Evolutionary conservation across 2,888 invertebrate genomes (phyloP).

Genomic region (Ecliptopera silaceata): DNA sequence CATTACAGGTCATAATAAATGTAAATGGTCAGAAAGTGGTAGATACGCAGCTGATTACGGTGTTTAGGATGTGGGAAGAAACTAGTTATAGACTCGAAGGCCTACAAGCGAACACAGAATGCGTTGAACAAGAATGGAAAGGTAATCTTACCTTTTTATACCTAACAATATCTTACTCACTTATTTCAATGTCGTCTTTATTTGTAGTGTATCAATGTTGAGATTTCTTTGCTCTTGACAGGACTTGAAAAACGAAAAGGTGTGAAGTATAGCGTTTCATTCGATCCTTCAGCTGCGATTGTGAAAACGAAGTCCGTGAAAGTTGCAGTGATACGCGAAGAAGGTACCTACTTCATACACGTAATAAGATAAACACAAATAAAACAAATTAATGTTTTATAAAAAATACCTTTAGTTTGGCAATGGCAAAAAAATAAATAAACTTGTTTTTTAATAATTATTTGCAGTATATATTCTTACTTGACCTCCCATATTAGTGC

Average conservation of each 20-base stretch:
- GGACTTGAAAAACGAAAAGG: slow-evolving; percentile 86
- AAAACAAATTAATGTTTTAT: too few relatives aligned
- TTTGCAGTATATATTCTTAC: too few relatives aligned
- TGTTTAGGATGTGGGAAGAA: slow-evolving; percentile 96
- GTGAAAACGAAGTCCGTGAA: slow-evolving; percentile 77
- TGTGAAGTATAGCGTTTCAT: slow-evolving; percentile 88
- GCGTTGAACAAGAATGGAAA: slow-evolving; percentile 90
- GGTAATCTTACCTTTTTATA: slow-evolving; percentile 52
- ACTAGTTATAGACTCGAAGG: slow-evolving; percentile 96
- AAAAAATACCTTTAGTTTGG: too few relatives aligned
- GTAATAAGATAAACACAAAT: too few relatives aligned
- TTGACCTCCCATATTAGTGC: too few relatives aligned
- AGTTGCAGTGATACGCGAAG: slow-evolving; percentile 97
- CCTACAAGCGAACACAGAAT: slow-evolving; percentile 90
- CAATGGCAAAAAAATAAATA: too few relatives aligned
- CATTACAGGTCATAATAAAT: slow-evolving; percentile 73
- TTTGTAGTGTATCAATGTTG: neutral
- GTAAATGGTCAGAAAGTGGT: slow-evolving; percentile 85
- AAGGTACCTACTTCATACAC: slow-evolving; percentile 84
- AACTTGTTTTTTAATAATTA: too few relatives aligned
- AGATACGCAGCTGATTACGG: slow-evolving; percentile 84
- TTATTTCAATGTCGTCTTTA: too few relatives aligned
- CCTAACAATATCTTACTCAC: too few relatives aligned
- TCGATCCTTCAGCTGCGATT: slow-evolving; percentile 84
- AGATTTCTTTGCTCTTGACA: slow-evolving; percentile 34